Evolutionary conservation across 2,113 vertebrate genomes (phyloP).

Genomic region (Gallinago jamesoni): DNA sequence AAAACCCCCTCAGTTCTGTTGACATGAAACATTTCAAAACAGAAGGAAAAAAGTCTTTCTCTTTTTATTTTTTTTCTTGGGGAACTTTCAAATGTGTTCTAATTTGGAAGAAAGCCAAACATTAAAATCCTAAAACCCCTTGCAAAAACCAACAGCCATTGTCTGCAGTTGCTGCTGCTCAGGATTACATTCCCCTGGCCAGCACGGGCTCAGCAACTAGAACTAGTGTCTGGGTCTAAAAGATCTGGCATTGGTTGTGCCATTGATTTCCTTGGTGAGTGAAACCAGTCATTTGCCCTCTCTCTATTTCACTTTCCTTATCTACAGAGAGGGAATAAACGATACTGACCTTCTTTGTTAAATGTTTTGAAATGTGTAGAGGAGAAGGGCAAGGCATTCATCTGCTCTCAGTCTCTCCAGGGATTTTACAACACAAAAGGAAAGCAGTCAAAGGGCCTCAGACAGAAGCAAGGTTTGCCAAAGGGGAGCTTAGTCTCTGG

Average conservation of each 20-base stretch:
- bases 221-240: background rate
- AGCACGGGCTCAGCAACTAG: background rate
- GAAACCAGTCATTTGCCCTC: background rate
- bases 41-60: background rate
- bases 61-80: background rate
- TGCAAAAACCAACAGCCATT: background rate
- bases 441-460: background rate
- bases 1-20: background rate
- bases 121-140: background rate
- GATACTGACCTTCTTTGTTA: background rate
- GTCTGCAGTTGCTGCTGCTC: background rate
- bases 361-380: constrained; percentile 1
- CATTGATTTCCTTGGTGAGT: background rate
- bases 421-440: background rate
- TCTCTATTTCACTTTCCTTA: background rate
- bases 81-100: background rate
- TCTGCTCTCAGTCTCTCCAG: background rate
- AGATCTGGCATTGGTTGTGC: background rate
- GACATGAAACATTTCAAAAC: constrained; percentile 12
- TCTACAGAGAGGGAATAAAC: background rate
- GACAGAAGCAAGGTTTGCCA: constrained; percentile 2
- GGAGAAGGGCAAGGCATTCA: background rate
- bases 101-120: background rate
- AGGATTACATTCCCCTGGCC: background rate
- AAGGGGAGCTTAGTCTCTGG: background rate